Conservation (phyloP, 2,113 vertebrate genomes). For the Platycercus adscitus region DNA sequence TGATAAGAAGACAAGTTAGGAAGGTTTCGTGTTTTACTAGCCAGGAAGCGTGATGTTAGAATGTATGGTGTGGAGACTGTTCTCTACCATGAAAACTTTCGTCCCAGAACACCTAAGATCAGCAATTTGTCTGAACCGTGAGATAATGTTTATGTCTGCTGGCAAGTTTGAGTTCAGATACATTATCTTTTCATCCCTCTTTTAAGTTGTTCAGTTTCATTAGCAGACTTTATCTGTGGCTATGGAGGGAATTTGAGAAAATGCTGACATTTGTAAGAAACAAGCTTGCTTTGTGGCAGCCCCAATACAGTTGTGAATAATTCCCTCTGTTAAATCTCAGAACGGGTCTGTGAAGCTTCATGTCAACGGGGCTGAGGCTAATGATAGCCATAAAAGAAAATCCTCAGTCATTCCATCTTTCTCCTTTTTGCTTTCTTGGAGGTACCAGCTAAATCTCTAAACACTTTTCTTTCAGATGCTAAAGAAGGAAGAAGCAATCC, state of each 20-base stretch:
- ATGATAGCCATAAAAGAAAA: background rate
- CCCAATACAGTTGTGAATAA: slow-evolving; percentile 36
- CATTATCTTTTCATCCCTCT: slow-evolving; percentile 31
- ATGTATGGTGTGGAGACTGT: background rate
- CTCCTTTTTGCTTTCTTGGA: slow-evolving; percentile 11
- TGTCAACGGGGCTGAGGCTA: slow-evolving; percentile 6
- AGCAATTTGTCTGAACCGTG: slow-evolving; percentile 21
- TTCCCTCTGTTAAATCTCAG: slow-evolving; percentile 55
- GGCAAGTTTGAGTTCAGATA: slow-evolving; percentile 36
- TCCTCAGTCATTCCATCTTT: background rate
- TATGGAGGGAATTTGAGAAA: slow-evolving; percentile 22
- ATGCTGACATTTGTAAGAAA: slow-evolving; percentile 49
- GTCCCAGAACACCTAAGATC: background rate
- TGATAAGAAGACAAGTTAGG: background rate
- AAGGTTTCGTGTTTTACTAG: background rate
- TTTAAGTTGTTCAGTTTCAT: slow-evolving; percentile 30
- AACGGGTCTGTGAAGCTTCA: background rate
- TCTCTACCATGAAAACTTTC: background rate
- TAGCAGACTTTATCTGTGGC: slow-evolving; percentile 25
- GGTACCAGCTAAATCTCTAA: slow-evolving; percentile 19
- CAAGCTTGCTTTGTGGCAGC: slow-evolving; percentile 25
- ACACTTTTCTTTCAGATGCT: slow-evolving; percentile 86
- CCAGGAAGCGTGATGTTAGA: background rate
- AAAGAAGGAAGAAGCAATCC: slow-evolving; percentile 98
- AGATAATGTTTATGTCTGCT: slow-evolving; percentile 27